Base-by-base conservation (phyloP, 2,888 invertebrate species). In the Lithophane semibrunnea region DNA sequence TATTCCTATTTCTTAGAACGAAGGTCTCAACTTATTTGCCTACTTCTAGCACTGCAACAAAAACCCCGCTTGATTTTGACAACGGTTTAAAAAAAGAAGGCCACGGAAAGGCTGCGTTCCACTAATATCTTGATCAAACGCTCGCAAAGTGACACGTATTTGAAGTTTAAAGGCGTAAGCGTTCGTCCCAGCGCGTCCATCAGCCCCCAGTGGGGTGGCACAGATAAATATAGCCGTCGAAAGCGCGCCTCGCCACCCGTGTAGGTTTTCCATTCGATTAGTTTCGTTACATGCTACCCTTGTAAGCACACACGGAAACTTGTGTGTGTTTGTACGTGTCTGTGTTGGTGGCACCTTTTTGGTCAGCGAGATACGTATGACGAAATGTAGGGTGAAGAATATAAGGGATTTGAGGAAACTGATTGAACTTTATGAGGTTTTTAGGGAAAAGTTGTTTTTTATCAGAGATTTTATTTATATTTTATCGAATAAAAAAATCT, bases 231-330 rank as follows among this genome's bases (percentile, higher is more conserved):
- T 91, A 91, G 90, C 80, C 83, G 79, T 87, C 86, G 86, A 88
- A 88, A 88, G 89, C 88, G 89, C 88, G 85, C 84, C 88, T 89
- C 89, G 76, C 89, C 91, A 90, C 81, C 91, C 91, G 92, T 92
- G 86, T 89, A 87, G 87, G 90, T 90, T 93, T 92, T 92, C 91
- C 92, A 85, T 75, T 69, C 90, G 92, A 93, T 92, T 93, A 92
- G 86, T 73, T 86, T 75, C 69, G 87, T 89, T 90, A 91, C 92
- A 88, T 90, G 86, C 86, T 87, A 90, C 85, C 88, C 84, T 73
- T 83, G 84, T 84, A 80, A 83, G 69, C 76, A 79, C 75, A 82
- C 77, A 81, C 66, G 64, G 72, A 72, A 73, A 64, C 82, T 42
- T 75, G 77, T 77, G 66, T 77, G 86, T 69, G 70, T 75, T 52